A percentile compares a stretch with the other conserved stretches of the same genome.
These are phyloP conservation scores for Schizopygopsis pylzovi DNA, from an alignment of 2,797 vertebrate genomes.

Conservation along the genomic window DNA sequence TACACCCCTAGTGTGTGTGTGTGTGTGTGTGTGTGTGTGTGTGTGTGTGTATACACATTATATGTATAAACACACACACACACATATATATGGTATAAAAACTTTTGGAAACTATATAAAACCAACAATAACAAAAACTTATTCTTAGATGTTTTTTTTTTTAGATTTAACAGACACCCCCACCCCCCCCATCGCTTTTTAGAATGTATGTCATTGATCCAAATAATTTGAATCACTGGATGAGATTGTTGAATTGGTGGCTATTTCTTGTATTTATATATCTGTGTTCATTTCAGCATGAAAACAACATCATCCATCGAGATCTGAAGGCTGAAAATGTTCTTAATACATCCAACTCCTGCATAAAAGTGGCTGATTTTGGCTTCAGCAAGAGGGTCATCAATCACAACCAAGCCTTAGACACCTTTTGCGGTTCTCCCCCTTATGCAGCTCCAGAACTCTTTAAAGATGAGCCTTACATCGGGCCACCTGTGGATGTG, in stretches of 20 bases:
- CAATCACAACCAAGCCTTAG: conserved; percentile 78
- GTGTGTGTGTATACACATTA: too few species aligned
- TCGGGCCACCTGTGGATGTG: conserved; percentile 88
- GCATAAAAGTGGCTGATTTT: conserved; percentile 94
- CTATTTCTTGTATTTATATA: too few species aligned
- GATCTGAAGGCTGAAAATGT: conserved; percentile 97
- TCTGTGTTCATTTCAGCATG: conserved; percentile 80
- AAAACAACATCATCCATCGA: conserved; percentile 89
- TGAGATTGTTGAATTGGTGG: neutral
- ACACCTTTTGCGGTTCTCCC: conserved; percentile 95
- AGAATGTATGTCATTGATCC: neutral
- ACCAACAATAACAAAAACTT: too few species aligned
- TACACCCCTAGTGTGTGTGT: too few species aligned
- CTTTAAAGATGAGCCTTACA: conserved; percentile 88
- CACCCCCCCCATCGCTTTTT: neutral
- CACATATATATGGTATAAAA: too few species aligned
- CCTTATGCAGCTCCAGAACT: conserved; percentile 94
- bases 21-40: too few species aligned
- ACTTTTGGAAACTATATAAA: too few species aligned
- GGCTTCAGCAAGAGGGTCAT: conserved; percentile 91
- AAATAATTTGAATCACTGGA: neutral
- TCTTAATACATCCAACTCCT: conserved; percentile 83
- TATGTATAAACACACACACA: too few species aligned
- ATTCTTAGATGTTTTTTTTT: too few species aligned
- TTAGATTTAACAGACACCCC: too few species aligned